phyloP scores from a whole-genome alignment of 2,888 invertebrate species.

The Diarsia brunnea region DNA sequence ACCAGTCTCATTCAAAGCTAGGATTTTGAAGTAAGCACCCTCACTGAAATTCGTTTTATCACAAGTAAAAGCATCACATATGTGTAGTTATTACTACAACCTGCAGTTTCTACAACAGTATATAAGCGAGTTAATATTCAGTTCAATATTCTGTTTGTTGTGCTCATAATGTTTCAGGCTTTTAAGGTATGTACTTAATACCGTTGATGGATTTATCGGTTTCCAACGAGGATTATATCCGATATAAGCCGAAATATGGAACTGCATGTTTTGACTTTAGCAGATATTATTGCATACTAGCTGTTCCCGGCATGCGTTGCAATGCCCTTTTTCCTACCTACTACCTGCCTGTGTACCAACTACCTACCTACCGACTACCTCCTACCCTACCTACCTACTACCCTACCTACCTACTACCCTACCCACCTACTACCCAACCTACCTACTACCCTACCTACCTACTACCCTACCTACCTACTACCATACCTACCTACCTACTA shows the following conservation, averaged over 20 bases:
- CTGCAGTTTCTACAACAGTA: constrained; percentile 18
- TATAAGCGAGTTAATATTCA: constrained; percentile 23
- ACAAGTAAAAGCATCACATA: constrained; percentile 37
- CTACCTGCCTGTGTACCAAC: no score
- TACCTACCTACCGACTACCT: no score
- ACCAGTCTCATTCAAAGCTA: constrained; percentile 74
- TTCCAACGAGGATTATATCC: constrained; percentile 15
- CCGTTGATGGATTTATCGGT: constrained; percentile 40
- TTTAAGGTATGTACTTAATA: constrained; percentile 37
- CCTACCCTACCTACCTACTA: no score
- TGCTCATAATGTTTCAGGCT: constrained; percentile 23
- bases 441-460: no score
- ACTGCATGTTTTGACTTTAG: constrained; percentile 9
- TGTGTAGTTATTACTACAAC: constrained; percentile 10
- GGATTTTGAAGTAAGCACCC: constrained; percentile 72
- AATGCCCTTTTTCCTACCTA: no score
- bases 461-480: no score
- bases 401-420: no score
- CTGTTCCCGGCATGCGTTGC: no score
- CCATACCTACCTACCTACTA: no score
- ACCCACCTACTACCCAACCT: no score
- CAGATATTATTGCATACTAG: neutral
- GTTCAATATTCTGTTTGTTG: constrained; percentile 42
- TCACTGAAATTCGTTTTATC: constrained; percentile 67
- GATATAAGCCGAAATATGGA: constrained; percentile 13